Percentiles rank a stretch among this genome's conserved stretches.
These are phyloP conservation scores for Platysternon megacephalum DNA, from an alignment of 2,113 vertebrate species.

Conservation along the genomic window DNA sequence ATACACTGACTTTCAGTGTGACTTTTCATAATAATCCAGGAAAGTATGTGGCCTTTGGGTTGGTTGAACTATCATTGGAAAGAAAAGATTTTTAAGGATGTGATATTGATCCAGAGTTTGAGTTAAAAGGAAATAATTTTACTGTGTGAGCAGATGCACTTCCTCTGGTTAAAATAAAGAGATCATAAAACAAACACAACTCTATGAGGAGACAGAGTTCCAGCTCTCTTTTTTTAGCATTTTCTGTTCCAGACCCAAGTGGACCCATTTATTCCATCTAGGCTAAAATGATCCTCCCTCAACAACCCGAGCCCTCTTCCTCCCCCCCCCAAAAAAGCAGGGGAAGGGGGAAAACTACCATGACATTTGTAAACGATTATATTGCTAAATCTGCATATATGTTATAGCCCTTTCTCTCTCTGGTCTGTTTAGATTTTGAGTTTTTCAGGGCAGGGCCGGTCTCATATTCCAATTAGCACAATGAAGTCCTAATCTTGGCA, in stretches of 20 bases:
- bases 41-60: background rate
- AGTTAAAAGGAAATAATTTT: background rate
- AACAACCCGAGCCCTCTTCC: background rate
- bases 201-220: background rate
- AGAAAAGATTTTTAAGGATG: background rate
- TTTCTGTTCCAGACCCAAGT: background rate
- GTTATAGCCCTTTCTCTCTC: background rate
- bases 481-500: background rate
- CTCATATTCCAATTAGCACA: background rate
- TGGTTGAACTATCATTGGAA: background rate
- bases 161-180: background rate
- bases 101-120: background rate
- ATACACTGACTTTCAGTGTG: background rate
- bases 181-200: background rate
- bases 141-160: background rate
- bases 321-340: background rate
- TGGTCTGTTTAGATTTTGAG: background rate
- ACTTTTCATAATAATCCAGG: background rate
- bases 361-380: background rate
- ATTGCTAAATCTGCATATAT: background rate
- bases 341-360: background rate
- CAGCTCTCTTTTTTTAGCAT: background rate
- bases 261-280: background rate
- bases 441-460: rapidly evolving
- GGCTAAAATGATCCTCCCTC: background rate